Conservation (phyloP, 2,113 vertebrate genomes). For the Sander lucioperca region DNA sequence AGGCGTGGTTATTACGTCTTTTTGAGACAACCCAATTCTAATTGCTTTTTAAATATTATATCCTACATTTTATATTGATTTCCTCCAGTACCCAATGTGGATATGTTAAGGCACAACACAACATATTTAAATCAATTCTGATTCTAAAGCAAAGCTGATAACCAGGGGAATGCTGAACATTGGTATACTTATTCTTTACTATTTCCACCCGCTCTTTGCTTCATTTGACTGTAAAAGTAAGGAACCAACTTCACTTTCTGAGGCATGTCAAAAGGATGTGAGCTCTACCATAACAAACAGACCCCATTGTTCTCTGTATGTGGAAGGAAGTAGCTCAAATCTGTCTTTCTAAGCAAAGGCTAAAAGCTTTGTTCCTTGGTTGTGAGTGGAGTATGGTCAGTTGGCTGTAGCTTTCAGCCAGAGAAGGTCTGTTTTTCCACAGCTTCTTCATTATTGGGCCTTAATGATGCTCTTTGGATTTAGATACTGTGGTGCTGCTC, state of each 20-base stretch:
- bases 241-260: slow-evolving; percentile 19
- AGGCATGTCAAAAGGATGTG: slow-evolving; percentile 58
- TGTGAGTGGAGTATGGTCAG: not conserved
- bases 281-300: slow-evolving; percentile 67
- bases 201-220: not conserved
- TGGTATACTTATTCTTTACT: not conserved
- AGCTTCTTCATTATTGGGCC: not conserved
- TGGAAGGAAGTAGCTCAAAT: slow-evolving; percentile 74
- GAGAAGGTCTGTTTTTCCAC: not conserved
- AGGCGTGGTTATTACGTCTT: not conserved
- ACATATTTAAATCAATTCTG: not conserved
- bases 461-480: not conserved
- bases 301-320: slow-evolving; percentile 69
- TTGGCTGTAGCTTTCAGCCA: slow-evolving; percentile 19
- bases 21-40: not conserved
- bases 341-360: slow-evolving; percentile 14
- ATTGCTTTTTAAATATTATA: not conserved
- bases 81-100: not conserved
- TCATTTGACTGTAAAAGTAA: slow-evolving; percentile 1
- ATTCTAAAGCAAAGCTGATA: not conserved
- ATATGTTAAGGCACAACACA: not conserved
- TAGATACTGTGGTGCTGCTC: not conserved
- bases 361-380: slow-evolving; percentile 45
- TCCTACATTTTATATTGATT: not conserved
- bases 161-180: not conserved